Percentiles rank a stretch among this genome's conserved stretches.
phyloP scores from a whole-genome alignment of 2,888 invertebrate species.

The Eucera pruinosa region DNA sequence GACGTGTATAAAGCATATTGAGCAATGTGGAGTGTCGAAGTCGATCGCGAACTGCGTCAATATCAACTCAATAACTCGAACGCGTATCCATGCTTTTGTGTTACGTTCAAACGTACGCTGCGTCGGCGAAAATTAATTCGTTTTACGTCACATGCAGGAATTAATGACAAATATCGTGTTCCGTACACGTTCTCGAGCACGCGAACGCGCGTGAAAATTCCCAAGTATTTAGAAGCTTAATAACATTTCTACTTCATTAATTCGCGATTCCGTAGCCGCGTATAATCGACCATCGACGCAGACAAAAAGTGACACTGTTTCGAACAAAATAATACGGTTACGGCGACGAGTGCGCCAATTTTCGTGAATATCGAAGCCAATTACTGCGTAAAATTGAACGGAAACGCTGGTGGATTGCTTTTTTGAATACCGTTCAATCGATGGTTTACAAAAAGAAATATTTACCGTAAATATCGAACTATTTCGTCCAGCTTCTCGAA shows the following conservation, averaged over 20 bases:
- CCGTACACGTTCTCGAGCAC: constrained; percentile 17
- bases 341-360: constrained; percentile 16
- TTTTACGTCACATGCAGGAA: constrained; percentile 50
- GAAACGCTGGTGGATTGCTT: not conserved
- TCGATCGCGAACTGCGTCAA: constrained; percentile 32
- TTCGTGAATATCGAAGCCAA: constrained; percentile 14
- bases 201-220: constrained; percentile 32
- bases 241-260: constrained; percentile 29
- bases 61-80: constrained; percentile 42
- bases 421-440: not conserved
- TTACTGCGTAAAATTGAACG: not conserved
- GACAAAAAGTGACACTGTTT: constrained; percentile 6
- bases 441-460: not conserved
- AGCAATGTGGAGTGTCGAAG: constrained; percentile 1
- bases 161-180: constrained; percentile 52
- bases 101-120: constrained; percentile 2
- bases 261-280: constrained; percentile 20
- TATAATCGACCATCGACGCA: constrained; percentile 16
- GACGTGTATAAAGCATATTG: not conserved
- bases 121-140: constrained; percentile 45
- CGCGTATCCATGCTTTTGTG: constrained; percentile 24
- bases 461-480: not conserved
- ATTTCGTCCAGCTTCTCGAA: not conserved
- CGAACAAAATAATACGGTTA: not conserved
- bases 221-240: constrained; percentile 1